These are phyloP conservation scores for Steinernema hermaphroditum DNA, from an alignment of 2,888 invertebrate genomes.

Conservation along the genomic window DNA sequence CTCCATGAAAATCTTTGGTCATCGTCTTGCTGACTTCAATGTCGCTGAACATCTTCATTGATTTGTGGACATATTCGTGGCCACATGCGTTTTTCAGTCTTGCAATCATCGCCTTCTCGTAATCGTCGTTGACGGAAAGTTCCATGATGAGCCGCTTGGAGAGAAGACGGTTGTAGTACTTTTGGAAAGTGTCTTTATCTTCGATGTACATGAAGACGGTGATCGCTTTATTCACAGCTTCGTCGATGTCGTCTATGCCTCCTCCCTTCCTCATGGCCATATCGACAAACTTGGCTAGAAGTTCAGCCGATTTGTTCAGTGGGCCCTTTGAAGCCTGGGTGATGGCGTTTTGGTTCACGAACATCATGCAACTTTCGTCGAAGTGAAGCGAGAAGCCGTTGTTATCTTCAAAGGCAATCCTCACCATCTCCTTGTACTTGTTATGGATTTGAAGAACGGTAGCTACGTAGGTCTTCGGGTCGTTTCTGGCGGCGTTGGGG, in stretches of 20 bases:
- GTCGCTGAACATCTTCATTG: slow-evolving; percentile 14
- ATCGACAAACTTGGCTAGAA: not conserved
- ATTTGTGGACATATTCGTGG: not conserved
- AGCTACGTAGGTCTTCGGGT: not conserved
- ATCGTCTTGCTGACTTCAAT: not conserved
- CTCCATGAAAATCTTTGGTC: not conserved
- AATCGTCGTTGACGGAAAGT: slow-evolving; percentile 8
- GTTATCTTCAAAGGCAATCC: not conserved
- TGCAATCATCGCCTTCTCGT: not conserved
- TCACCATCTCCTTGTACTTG: not conserved
- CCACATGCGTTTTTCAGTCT: slow-evolving; percentile 11
- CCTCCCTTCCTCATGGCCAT: not conserved
- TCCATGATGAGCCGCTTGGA: not conserved
- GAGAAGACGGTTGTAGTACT: slow-evolving; percentile 10
- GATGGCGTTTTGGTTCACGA: not conserved
- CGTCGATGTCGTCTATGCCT: not conserved
- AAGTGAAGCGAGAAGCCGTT: not conserved
- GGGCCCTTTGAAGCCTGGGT: not conserved
- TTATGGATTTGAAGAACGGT: not conserved
- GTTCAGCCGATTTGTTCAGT: not conserved
- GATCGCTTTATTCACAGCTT: not conserved
- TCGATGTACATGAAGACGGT: not conserved
- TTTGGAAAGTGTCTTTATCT: slow-evolving; percentile 67
- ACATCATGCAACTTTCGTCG: not conserved
- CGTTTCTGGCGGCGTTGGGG: slow-evolving; percentile 66